Evolutionary conservation across 2,797 vertebrate genomes (phyloP), one percentile per base, ranked within the genome.

Genomic region (Macropodus opercularis): DNA sequence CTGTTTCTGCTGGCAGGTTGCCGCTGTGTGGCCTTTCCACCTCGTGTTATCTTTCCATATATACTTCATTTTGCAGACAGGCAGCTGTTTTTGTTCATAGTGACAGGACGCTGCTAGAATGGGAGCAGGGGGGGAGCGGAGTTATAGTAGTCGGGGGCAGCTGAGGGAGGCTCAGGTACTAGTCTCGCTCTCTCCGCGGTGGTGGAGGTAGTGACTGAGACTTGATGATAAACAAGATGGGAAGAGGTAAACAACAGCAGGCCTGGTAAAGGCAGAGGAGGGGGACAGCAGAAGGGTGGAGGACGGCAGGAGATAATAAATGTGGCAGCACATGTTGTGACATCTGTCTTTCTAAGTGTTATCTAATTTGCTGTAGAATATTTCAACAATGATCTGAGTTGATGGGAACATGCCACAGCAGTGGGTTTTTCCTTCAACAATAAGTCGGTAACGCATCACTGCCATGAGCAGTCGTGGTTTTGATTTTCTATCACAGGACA

Each of bases 261-360:
- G 91, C 84, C 83, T 87, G 84, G 85, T 91, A 89, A 89, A 93
- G 89, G 89, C 87, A 81, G 80, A 91, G 85, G 76, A 73, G 80
- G 72, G 68, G 56, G 75, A 70, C 68, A 86, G 84, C 87, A 85
- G 90, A 83, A 83, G 86, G 90, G 75, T 79, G 81, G 86, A 86
- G 87, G 85, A 85, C 79, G 40, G 69, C 81, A 74, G 77, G 75
- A 85, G 82, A 87, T 87, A 90, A 89, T 90, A 87, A 88, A 86
- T 84, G 87, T 88, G 83, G 84, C 79, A 83, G 86, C 91, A 92
- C 91, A 92, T 93, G 93, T 92, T 92, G 87, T 92, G 92, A 92
- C 92, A 93, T 92, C 91, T 93, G 92, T 92, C 92, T 90, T 86
- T 91, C 77, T 91, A 92, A 91, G 91, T 91, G 92, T 92, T 91